Evolutionary conservation across 2,888 invertebrate species (phyloP), one percentile per base, ranked within the genome.

Genomic region (Tenodera sinensis): DNA sequence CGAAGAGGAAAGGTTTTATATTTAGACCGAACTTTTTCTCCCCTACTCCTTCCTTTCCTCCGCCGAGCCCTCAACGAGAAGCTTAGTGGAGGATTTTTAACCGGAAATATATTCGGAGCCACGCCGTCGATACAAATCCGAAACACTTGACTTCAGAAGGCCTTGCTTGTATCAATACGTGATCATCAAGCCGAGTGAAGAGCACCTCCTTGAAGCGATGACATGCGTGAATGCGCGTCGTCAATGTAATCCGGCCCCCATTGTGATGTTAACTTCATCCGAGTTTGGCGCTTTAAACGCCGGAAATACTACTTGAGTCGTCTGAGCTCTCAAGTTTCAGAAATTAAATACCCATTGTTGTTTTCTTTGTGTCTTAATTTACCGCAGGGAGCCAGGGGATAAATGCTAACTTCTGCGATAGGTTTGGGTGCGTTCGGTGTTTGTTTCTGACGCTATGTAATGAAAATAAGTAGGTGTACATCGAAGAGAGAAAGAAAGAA

Each of bases 271-370:
- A 71, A 71, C 54, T 71, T 71, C 54, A 71, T 71, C 54, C 54
- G 54, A 71, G 54, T 71, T 71, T 71, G 54, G 54, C 54, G 54
- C 54, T 71, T 71, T 71, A 71, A 71, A 71, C 54, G 54, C 54
- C 54, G 54, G 54, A 71, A 71, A 71, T 71, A 71, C 54, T 71
- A 71, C 54, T 71, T 71, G 54, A 71, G 54, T 71, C 54, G 54
- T 71, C 93, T 93, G 93, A 92, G 92, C 92, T 92, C 92, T 91
- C 91, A 92, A 83, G 27, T 83, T 88, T 28, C 15, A 83, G 28
- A 47, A 30, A 83, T 83, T 88, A 84, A 89, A 42, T 83, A 89
- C 88, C 87, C 87, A 47, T 87, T 71, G 54, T 71, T 71, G 54
- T 71, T 71, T 71, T 71, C 54, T 71, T 71, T 71, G 54, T 71